Evolutionary conservation across 1,140 invertebrate genomes (phyloP).

Genomic region (Pachyrhynchus sulphureomaculatus): DNA sequence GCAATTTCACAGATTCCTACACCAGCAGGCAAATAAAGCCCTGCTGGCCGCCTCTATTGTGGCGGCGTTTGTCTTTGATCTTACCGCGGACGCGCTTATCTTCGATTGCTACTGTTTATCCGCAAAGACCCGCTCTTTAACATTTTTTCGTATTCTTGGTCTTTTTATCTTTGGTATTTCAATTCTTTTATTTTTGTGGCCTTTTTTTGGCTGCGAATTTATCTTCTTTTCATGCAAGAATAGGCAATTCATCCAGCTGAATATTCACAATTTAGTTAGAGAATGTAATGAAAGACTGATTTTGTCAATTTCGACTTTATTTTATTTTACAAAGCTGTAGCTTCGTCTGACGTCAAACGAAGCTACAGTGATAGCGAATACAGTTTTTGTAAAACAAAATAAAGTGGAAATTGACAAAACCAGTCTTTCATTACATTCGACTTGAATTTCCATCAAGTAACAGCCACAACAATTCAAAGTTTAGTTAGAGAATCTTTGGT

Average conservation of each 20-base stretch:
- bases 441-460: no score
- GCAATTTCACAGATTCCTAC: slow-evolving; percentile 15
- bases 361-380: no score
- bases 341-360: no score
- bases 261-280: neutral
- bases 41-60: slow-evolving; percentile 26
- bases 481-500: no score
- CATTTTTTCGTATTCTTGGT: slow-evolving; percentile 24
- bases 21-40: slow-evolving; percentile 27
- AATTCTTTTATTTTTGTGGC: neutral
- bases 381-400: no score
- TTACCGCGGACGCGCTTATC: slow-evolving; percentile 35
- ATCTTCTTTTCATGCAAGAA: neutral
- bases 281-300: no score
- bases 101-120: slow-evolving; percentile 41
- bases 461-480: no score
- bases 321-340: no score
- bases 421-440: no score
- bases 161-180: neutral
- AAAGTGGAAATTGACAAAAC: no score
- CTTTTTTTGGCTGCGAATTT: neutral
- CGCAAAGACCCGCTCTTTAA: slow-evolving; percentile 29
- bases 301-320: no score
- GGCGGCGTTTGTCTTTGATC: slow-evolving; percentile 30
- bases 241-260: neutral